phyloP scores from a whole-genome alignment of 2,888 invertebrate genomes.

The Aphidius colemani region DNA sequence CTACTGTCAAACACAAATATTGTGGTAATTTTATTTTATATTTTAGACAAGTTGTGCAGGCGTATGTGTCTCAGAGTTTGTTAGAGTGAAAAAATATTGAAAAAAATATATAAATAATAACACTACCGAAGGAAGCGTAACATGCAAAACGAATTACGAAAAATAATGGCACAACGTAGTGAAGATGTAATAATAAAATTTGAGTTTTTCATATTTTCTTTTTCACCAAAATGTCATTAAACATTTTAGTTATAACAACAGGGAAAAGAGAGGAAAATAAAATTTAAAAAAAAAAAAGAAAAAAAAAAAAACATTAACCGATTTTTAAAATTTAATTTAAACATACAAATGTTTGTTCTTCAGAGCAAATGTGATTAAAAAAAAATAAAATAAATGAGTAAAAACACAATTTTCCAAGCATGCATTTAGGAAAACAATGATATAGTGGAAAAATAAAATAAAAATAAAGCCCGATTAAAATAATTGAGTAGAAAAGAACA shows the following conservation, averaged over 20 bases:
- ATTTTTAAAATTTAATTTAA: too few species aligned
- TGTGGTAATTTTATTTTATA: background rate
- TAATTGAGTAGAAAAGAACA: slow-evolving; percentile 1
- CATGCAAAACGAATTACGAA: slow-evolving; percentile 60
- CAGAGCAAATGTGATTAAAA: background rate
- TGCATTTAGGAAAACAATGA: slow-evolving; percentile 34
- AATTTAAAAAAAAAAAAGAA: too few species aligned
- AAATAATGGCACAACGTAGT: slow-evolving; percentile 49
- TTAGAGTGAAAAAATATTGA: slow-evolving; percentile 34
- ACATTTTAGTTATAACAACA: slow-evolving; percentile 15
- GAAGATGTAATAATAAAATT: slow-evolving; percentile 22
- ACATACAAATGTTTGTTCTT: too few species aligned
- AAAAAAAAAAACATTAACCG: too few species aligned
- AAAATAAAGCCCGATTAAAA: background rate
- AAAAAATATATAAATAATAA: slow-evolving; percentile 34
- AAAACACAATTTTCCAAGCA: slow-evolving; percentile 34
- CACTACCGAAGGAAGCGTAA: slow-evolving; percentile 60
- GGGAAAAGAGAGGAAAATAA: too few species aligned
- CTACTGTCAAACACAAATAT: background rate
- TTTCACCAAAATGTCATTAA: slow-evolving; percentile 2
- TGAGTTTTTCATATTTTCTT: slow-evolving; percentile 2
- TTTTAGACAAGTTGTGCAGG: slow-evolving; percentile 40
- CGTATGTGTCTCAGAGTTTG: slow-evolving; percentile 40
- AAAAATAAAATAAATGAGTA: background rate
- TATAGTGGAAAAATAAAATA: background rate